A percentile compares a stretch with the other conserved stretches of the same genome.
Evolutionary conservation across 2,113 vertebrate species (phyloP).

Genomic region (Casuarius casuarius): DNA sequence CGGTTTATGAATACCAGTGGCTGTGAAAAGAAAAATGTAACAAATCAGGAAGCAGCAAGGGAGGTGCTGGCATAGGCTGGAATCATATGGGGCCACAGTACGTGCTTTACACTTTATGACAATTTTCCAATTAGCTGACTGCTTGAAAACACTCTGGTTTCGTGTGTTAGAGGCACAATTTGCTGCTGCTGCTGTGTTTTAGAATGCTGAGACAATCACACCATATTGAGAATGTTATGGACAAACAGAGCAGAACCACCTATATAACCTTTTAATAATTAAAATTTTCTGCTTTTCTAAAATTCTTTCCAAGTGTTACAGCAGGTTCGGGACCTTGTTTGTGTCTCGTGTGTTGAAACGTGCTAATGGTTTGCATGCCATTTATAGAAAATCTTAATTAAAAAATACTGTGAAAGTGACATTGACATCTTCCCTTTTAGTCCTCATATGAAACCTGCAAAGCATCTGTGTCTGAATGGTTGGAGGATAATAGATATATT

Average conservation of each 20-base stretch:
- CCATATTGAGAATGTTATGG: slow-evolving; percentile 66
- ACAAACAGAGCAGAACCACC: slow-evolving; percentile 71
- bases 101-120: slow-evolving; percentile 40
- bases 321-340: slow-evolving; percentile 41
- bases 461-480: background rate
- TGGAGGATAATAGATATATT: slow-evolving; percentile 1
- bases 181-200: slow-evolving; percentile 49
- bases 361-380: background rate
- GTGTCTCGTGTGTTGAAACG: slow-evolving; percentile 52
- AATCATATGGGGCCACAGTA: slow-evolving; percentile 6
- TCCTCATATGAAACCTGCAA: background rate
- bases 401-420: background rate
- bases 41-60: slow-evolving; percentile 51
- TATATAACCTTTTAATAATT: slow-evolving; percentile 71
- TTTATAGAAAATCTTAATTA: slow-evolving; percentile 45
- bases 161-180: slow-evolving; percentile 35
- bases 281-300: slow-evolving; percentile 69
- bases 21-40: slow-evolving; percentile 47
- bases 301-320: slow-evolving; percentile 59
- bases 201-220: slow-evolving; percentile 42
- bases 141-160: slow-evolving; percentile 33
- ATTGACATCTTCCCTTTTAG: background rate
- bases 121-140: slow-evolving; percentile 64
- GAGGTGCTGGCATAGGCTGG: slow-evolving; percentile 28
- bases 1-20: slow-evolving; percentile 34